Conservation (phyloP, 2,113 vertebrate genomes). For the Dasyprocta punctata region DNA sequence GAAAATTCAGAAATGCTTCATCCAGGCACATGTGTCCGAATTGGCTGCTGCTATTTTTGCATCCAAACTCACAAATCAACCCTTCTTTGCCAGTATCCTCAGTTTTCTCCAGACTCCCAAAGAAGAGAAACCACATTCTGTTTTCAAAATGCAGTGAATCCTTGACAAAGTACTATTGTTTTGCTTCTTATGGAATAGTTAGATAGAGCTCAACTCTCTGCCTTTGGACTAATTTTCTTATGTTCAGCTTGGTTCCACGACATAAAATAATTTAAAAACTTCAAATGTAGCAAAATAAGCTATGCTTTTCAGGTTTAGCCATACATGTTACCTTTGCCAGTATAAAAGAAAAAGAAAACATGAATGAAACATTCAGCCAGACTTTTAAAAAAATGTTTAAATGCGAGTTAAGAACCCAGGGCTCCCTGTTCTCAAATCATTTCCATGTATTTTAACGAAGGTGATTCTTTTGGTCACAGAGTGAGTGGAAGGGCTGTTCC, state of each 20-base stretch:
- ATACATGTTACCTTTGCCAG: not conserved
- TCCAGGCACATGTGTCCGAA: not conserved
- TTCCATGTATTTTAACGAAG: no score
- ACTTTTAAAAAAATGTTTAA: no score
- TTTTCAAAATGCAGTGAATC: not conserved
- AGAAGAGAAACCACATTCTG: not conserved
- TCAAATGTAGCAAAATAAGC: conserved; percentile 24
- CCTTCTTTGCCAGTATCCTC: not conserved
- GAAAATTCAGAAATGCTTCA: not conserved
- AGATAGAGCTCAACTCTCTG: not conserved
- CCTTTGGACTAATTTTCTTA: not conserved
- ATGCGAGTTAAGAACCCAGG: no score
- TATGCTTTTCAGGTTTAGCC: not conserved
- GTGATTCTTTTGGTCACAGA: no score
- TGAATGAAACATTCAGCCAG: no score
- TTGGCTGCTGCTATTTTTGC: not conserved
- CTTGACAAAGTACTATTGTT: not conserved
- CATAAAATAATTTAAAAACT: conserved; percentile 25
- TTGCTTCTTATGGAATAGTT: not conserved
- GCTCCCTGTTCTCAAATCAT: no score
- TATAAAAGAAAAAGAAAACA: no score
- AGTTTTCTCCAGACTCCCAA: not conserved
- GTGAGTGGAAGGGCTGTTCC: no score
- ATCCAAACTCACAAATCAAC: not conserved
- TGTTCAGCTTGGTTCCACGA: not conserved